Evolutionary conservation across 2,888 invertebrate species (phyloP).

Genomic region (Eupithecia vulgata): DNA sequence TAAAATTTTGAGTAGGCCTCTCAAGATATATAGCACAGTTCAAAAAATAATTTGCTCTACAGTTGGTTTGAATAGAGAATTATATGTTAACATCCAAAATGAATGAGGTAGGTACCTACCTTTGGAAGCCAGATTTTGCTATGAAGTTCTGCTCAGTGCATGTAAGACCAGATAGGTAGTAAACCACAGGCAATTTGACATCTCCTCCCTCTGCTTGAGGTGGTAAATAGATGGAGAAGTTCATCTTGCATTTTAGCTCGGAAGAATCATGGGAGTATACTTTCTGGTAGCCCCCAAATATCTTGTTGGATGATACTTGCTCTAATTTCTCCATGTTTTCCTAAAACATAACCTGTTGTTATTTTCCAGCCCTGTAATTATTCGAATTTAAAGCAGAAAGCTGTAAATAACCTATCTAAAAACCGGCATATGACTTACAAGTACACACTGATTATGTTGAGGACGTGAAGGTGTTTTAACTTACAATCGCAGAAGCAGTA

Average conservation of each 20-base stretch:
- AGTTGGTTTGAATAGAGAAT: too few species aligned
- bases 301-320: conserved; percentile 87
- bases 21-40: not conserved
- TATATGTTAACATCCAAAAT: too few species aligned
- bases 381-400: not conserved
- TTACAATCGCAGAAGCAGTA: not conserved
- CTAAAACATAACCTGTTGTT: not conserved
- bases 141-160: conserved; percentile 98
- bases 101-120: conserved; percentile 64
- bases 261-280: conserved; percentile 92
- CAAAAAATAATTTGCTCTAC: not conserved
- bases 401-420: not conserved
- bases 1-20: not conserved
- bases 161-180: conserved; percentile 95
- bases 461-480: not conserved
- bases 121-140: conserved; percentile 97
- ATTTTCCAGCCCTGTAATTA: not conserved
- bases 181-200: conserved; percentile 90
- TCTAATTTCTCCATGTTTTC: conserved; percentile 80
- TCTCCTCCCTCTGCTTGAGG: conserved; percentile 87
- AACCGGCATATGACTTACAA: not conserved
- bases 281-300: conserved; percentile 93
- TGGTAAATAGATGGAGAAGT: conserved; percentile 95
- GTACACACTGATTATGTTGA: not conserved
- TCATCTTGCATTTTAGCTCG: conserved; percentile 94